Evolutionary conservation across 2,888 invertebrate species (phyloP), one percentile per base, ranked within the genome.

Genomic region (Amphiduros pacificus): DNA sequence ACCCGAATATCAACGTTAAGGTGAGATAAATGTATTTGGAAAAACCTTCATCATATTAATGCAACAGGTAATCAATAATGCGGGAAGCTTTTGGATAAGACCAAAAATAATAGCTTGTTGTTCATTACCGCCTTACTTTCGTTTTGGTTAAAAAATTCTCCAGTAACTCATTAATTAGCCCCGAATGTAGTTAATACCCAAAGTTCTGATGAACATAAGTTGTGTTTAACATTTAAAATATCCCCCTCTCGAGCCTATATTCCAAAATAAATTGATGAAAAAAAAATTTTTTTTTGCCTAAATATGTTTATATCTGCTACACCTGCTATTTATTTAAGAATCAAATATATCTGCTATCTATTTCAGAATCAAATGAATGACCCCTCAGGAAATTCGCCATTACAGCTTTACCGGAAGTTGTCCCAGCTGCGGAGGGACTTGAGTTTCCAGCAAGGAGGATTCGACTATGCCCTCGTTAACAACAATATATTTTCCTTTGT

Each of bases 1-100:
- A 71, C 52, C 59, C 26, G 1, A 48, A 40, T 1, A 65, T 60
- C 22, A 79, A 74, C 70, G 71, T 77, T 14, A 64, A 73, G 71
- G 79, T 78, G 65, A 66, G 58, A 3, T 14, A 14, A 14, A 14
- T 9, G 11, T 14, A 9, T 36, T 36, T 36, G 9, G 14, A 14
- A 36, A 36, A 36, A 36, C 9, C 14, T 14, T 36, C 9, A 36
- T 36, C 40, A 36, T 9, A 36, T 36, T 36, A 14, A 36, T 20
- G 20, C 48, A 20, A 11, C 14, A 36, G 14, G 36, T 36, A n/a
- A n/a, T n/a, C n/a, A n/a, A n/a, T n/a, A n/a, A n/a, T n/a, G n/a
- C n/a, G n/a, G n/a, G n/a, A n/a, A n/a, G n/a, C n/a, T n/a, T n/a
- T n/a, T n/a, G n/a, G n/a, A n/a, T n/a, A n/a, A n/a, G n/a, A n/a